phyloP scores from a whole-genome alignment of 2,888 invertebrate species.

The Unio pictorum region DNA sequence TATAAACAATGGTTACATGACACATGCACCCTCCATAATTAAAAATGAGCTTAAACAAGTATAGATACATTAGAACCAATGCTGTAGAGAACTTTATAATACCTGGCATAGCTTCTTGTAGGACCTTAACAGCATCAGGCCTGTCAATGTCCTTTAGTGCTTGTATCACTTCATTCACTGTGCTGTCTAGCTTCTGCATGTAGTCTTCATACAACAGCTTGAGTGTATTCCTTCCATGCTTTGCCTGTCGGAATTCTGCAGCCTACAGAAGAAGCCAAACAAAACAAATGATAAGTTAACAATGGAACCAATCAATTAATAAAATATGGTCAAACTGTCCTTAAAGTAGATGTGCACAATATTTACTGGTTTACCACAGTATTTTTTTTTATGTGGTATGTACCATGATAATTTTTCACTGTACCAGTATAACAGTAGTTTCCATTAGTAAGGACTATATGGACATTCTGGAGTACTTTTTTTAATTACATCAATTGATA shows the following conservation, averaged over 20 bases:
- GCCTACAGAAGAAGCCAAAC: slow-evolving; percentile 23
- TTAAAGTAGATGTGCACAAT: too few species aligned
- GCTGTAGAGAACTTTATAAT: slow-evolving; percentile 3
- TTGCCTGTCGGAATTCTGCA: slow-evolving; percentile 32
- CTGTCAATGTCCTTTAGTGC: slow-evolving; percentile 48
- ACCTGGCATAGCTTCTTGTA: slow-evolving; percentile 48
- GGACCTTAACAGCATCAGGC: slow-evolving; percentile 44
- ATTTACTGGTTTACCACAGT: too few species aligned
- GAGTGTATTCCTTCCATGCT: slow-evolving; percentile 49
- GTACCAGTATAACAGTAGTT: too few species aligned
- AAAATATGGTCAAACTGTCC: too few species aligned
- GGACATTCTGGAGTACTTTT: too few species aligned
- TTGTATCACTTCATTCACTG: slow-evolving; percentile 41
- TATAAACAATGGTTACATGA: neutral
- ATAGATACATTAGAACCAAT: neutral
- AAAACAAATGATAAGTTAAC: too few species aligned
- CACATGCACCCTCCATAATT: neutral
- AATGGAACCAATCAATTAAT: too few species aligned
- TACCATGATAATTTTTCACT: too few species aligned
- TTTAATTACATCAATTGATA: too few species aligned
- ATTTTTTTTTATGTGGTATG: too few species aligned
- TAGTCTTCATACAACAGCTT: slow-evolving; percentile 46
- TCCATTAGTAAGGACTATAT: too few species aligned
- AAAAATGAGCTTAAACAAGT: neutral
- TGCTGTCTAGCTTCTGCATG: slow-evolving; percentile 30